Conservation (phyloP, 2,888 invertebrate genomes). For the Platynereis dumerilii region DNA sequence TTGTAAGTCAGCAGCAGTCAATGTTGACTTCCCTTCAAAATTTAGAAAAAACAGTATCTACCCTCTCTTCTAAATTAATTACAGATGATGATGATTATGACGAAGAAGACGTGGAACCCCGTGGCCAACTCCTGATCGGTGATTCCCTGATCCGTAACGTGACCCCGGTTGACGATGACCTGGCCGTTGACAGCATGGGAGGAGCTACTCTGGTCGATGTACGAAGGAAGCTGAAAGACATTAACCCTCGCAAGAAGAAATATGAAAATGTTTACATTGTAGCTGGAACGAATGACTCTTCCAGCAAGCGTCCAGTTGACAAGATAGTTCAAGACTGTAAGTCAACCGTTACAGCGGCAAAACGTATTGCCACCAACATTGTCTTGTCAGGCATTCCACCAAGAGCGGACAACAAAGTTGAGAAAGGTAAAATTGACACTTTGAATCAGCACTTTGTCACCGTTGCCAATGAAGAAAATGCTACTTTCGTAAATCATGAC, state of each 20-base stretch:
- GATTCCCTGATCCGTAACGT: constrained; percentile 6
- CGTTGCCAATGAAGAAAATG: not conserved
- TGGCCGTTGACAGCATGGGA: not conserved
- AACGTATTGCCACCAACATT: not conserved
- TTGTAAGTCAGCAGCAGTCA: too few species aligned
- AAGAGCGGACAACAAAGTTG: not conserved
- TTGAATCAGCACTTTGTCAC: not conserved
- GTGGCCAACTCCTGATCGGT: not conserved
- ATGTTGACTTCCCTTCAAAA: too few species aligned
- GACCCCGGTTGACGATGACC: not conserved
- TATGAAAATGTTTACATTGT: not conserved
- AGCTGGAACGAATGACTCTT: not conserved
- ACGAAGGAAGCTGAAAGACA: too few species aligned
- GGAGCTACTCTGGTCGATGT: not conserved
- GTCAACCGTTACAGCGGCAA: not conserved
- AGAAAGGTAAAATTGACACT: not conserved
- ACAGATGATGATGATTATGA: not conserved
- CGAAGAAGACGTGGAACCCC: not conserved
- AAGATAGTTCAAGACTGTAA: constrained; percentile 1
- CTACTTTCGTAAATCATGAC: constrained; percentile 1
- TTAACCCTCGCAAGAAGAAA: constrained; percentile 3
- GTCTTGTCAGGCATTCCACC: not conserved
- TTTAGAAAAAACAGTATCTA: too few species aligned
- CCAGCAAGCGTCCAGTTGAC: not conserved
- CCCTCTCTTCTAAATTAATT: too few species aligned